Evolutionary conservation across 1,140 invertebrate species (phyloP), one percentile per base, ranked within the genome.

Genomic region (Panagrolaimus sp.): DNA sequence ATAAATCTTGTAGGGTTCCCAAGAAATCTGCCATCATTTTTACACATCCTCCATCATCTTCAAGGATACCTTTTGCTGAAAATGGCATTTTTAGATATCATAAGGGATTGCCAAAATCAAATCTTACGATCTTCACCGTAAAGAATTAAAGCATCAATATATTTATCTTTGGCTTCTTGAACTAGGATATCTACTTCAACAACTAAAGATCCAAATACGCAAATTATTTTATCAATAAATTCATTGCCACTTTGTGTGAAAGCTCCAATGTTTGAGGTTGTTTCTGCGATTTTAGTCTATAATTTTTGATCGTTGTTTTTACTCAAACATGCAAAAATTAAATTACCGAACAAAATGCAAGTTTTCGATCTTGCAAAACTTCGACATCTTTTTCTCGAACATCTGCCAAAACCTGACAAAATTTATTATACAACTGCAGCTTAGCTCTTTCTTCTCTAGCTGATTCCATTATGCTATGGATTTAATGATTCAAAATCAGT

Each of bases 1-100:
- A 87, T 55, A 90, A 78, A 73, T 87, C 85, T 83, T 86, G 74
- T 64, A 84, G 77, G 70, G 76, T 64, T 46, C 68, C 71, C 10
- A 80, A 48, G 58, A 80, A 75, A 21, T 72, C 65, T 26, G 67
- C 43, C 45, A 80, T 72, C 24, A 66, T 55, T 63, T 69, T 68
- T 0, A 80, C 21, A 24, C 47, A 8, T n/a, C 63, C 72, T 9
- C 46, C 58, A 66, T 68, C 65, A 12, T 28, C 38, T 28, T 71
- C 47, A 7, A 26, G 17, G 28, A 69, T 67, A 46, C 43, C 45
- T 48, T 68, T 43, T 46, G 72, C 63, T 24, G 24, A 12, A 26
- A 32, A 8, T 17, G 45, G 15, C 45, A 28, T 58, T 52, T 48
- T 71, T n/a, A 9, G 45, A 8, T 67, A 8, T 38, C n/a, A 38